Base-by-base conservation (phyloP, 2,113 vertebrate genomes). In the Conger conger region DNA sequence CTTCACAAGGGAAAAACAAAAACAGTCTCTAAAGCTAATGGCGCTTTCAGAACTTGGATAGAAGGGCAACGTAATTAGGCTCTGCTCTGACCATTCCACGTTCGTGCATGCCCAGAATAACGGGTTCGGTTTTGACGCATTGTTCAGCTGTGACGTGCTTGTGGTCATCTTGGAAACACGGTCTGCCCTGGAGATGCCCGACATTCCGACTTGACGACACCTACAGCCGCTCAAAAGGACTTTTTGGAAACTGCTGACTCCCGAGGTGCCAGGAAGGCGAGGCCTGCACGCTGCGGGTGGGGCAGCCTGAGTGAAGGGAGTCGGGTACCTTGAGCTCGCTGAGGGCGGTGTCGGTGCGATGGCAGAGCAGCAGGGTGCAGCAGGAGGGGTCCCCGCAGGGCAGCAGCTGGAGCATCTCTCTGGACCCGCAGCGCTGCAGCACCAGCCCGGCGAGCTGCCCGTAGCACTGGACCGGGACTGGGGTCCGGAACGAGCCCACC, bases 281-380 rank as follows among this genome's bases (percentile, higher is more conserved):
- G n/a, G n/a, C n/a, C n/a, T n/a, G 17, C 13, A n/a, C 27, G 38
- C 98, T 99, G 86, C 50, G 13, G 1, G 20, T 3, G 84, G 15
- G 42, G 79, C 16, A 8, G 27, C 7, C 87, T 30, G 54, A 45
- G 38, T 78, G 20, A 80, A 7, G n/a, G 27, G 57, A 27, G 0
- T n/a, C 27, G 79, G 33, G 88, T 40, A 99, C 98, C 96, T 97
- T 98, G 84, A 99, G 88, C 86, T 99, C 98, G 87, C 95, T 95
- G 88, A 98, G 93, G 37, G 95, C 91, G 0, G 97, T 97, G 90
- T 98, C 96, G 79, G 93, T 99, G 92, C 98, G 96, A 92, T 96
- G 97, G 88, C 98, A 98, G 76, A 99, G 96, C 79, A 98, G 63
- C 92, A 99, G 91, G 3, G 95, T 97, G 92, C 95, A 97, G 89